These are phyloP conservation scores for Gallinago jamesoni DNA, from an alignment of 2,113 vertebrate genomes.

Conservation along the genomic window DNA sequence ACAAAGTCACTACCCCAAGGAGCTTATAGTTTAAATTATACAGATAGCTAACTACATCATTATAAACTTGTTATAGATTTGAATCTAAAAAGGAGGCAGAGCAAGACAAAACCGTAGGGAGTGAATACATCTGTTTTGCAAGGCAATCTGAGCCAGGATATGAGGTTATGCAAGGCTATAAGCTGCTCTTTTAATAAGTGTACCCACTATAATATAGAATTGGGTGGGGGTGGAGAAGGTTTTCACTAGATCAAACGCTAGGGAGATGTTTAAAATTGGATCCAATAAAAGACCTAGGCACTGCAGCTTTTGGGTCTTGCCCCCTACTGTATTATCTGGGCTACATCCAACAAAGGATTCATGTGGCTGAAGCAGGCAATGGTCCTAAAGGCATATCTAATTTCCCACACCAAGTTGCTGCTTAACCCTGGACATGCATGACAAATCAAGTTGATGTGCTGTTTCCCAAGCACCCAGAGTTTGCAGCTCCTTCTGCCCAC, in stretches of 20 bases:
- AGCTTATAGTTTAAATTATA: slow-evolving; percentile 3
- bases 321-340: background rate
- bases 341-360: background rate
- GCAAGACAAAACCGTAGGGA: background rate
- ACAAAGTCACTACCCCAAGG: background rate
- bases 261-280: background rate
- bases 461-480: background rate
- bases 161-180: background rate
- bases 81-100: background rate
- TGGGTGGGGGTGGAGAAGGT: background rate
- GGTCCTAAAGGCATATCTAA: background rate
- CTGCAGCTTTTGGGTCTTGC: background rate
- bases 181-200: background rate
- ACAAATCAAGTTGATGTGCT: background rate
- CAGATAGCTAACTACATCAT: background rate
- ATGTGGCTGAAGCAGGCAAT: background rate
- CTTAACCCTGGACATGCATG: background rate
- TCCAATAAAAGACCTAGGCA: background rate
- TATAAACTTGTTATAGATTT: slow-evolving; percentile 5
- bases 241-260: background rate
- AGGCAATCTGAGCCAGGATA: background rate
- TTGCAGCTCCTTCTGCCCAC: background rate
- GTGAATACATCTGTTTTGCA: background rate
- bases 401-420: background rate
- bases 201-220: background rate